Evolutionary conservation across 1,140 invertebrate species (phyloP), one percentile per base, ranked within the genome.

Genomic region (Drosophila paulistorum): DNA sequence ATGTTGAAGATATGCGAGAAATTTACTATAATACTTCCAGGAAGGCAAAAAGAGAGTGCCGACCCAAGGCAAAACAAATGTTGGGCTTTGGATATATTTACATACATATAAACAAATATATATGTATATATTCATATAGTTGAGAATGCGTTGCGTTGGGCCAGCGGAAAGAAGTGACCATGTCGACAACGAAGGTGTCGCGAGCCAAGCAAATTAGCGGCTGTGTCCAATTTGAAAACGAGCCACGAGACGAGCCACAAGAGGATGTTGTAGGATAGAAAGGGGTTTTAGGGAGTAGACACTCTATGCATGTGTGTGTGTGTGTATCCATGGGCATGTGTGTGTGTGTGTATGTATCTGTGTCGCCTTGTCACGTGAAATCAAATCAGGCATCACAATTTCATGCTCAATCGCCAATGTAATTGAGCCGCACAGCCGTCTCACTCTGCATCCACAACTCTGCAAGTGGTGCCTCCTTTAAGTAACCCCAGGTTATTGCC

Each of bases 311-410:
- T 54, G 33, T 51, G 14, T 62, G 26, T 45, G 7, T 65, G 59
- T 51, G 60, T 37, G 30, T 30, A 30, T 30, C 30, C 30, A 30
- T 30, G 30, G 30, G 48, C 60, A 54, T 58, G 37, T 20, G n/a
- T 17, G 17, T 57, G 37, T 58, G 7, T 20, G 48, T 75, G 45
- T 69, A 17, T 17, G 65, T 65, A 71, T 64, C 51, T 66, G 35
- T 54, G 72, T 74, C 71, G 72, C 75, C 65, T 74, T 87, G 84
- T 84, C 85, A 81, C 77, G 77, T 90, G 81, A 90, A 90, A 85
- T 90, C 78, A 90, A 90, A 90, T 90, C 86, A 90, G 71, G 85
- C 85, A 85, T 90, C 68, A 90, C 85, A 82, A 90, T 90, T 90
- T 90, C 68, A 90, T 73, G 85, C 81, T 79, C 85, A 90, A 90